Evolutionary conservation across 1,140 invertebrate species (phyloP), one percentile per base, ranked within the genome.

Genomic region (Pinna nobilis): DNA sequence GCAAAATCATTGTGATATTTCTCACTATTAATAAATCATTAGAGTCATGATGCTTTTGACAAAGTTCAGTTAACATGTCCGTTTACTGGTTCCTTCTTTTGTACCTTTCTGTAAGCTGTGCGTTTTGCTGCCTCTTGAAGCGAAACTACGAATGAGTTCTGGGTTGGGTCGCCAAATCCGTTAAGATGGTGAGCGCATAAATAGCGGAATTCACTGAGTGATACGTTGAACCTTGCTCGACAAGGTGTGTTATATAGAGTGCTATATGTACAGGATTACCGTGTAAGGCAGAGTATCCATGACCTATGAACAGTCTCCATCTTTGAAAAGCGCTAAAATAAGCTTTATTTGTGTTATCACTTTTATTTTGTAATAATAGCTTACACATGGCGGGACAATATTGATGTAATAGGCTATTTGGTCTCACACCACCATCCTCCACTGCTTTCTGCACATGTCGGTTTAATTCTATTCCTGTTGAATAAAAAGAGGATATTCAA

Each of bases 1-100:
- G 63, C 23, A 68, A 68, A 32, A 74, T 66, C 63, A 74, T 66
- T 32, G 44, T 3, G 15, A 53, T 15, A 53, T 63, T 33, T 32
- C 64, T 67, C 1, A 67, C 23, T 5, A 67, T 39, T 5, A 73
- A 11, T 49, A 66, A 44, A 39, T 66, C 41, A 23, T 25, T 37
- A 60, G 32, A 59, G 20, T 73, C 20, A 49, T 47, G 57, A 50
- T 53, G 60, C 15, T 35, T 35, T 4, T 66, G 15, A n/a, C 61
- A 73, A 28, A 65, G 7, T 2, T 25, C 35, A 20, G 60, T 57
- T 20, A 73, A 44, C 39, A 59, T 41, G 1, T 65, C 15, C 23
- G 57, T 9, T 37, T 13, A 70, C 55, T 0, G 57, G 55, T n/a
- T 61, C 30, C 55, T 60, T 70, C 30, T 47, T 70, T 30, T 32